Conservation (phyloP, 2,888 invertebrate species). For the Andrena trimmerana region DNA sequence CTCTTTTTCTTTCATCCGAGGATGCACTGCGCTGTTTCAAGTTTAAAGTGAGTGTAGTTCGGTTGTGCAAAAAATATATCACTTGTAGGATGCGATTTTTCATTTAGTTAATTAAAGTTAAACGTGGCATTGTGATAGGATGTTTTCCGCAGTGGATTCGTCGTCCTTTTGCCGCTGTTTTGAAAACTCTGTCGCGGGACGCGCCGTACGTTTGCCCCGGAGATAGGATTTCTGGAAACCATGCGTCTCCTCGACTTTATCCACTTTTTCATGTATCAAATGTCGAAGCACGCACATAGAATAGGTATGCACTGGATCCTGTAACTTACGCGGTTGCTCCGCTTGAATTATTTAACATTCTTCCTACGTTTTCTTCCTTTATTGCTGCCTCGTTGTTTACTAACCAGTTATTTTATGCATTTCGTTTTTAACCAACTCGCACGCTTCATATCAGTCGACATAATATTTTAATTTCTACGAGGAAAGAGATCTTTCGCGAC, state of each 20-base stretch:
- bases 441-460: too few relatives aligned
- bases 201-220: background rate
- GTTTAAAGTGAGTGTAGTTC: too few relatives aligned
- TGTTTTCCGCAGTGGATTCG: background rate
- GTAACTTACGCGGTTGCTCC: background rate
- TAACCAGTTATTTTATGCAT: background rate
- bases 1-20: background rate
- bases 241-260: conserved; percentile 15
- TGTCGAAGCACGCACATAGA: conserved; percentile 22
- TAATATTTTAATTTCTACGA: too few relatives aligned
- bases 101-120: background rate
- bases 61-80: background rate
- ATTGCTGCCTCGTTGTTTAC: too few relatives aligned
- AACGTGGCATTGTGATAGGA: background rate
- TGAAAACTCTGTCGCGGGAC: background rate
- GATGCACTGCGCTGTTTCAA: too few relatives aligned
- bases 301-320: conserved; percentile 1
- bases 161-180: background rate
- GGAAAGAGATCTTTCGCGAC: too few relatives aligned
- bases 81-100: background rate
- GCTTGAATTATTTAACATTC: conserved; percentile 18
- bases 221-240: conserved; percentile 32
- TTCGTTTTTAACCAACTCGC: background rate
- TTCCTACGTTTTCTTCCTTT: background rate
- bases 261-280: conserved; percentile 39